A percentile compares a stretch with the other conserved stretches of the same genome.
These are phyloP conservation scores for Ophonus ardosiacus DNA, from an alignment of 2,888 invertebrate genomes.

Conservation along the genomic window DNA sequence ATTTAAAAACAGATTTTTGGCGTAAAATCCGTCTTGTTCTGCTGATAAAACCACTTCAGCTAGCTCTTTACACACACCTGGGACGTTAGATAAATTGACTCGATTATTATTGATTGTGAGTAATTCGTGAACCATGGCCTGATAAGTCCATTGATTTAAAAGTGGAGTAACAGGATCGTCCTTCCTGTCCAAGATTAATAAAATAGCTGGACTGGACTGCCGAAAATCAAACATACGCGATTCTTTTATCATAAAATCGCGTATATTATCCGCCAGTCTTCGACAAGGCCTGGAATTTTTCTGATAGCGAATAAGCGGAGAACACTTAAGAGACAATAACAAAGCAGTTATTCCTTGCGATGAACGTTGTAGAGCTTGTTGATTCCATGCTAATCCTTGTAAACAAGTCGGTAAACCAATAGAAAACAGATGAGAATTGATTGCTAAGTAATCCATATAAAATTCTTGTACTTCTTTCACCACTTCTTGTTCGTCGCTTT, in stretches of 20 bases:
- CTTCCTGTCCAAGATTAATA: slow-evolving; percentile 94
- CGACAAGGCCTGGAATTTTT: slow-evolving; percentile 91
- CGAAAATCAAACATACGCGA: slow-evolving; percentile 92
- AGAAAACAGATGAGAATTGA: slow-evolving; percentile 94
- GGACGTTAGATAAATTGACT: slow-evolving; percentile 90
- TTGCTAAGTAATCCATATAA: slow-evolving; percentile 96
- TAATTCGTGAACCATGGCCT: slow-evolving; percentile 99
- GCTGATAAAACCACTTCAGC: slow-evolving; percentile 95
- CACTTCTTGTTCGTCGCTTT: slow-evolving; percentile 98
- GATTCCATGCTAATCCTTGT: slow-evolving; percentile 83
- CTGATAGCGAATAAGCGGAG: slow-evolving; percentile 93
- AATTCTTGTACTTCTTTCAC: slow-evolving; percentile 98
- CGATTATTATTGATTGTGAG: slow-evolving; percentile 95
- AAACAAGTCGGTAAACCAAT: slow-evolving; percentile 85
- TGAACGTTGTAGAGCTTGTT: slow-evolving; percentile 86
- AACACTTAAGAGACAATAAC: slow-evolving; percentile 92
- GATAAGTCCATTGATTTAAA: slow-evolving; percentile 99
- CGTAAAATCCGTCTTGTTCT: slow-evolving; percentile 98
- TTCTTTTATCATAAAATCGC: slow-evolving; percentile 92
- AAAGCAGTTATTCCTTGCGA: slow-evolving; percentile 92
- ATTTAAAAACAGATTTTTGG: slow-evolving; percentile 95
- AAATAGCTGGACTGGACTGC: slow-evolving; percentile 85
- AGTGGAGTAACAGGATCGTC: slow-evolving; percentile 98
- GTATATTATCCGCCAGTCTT: slow-evolving; percentile 89
- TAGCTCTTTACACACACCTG: slow-evolving; percentile 92